A percentile compares a stretch with the other conserved stretches of the same genome.
These are phyloP conservation scores for Gobiocypris rarus DNA, from an alignment of 2,113 vertebrate species.

Conservation along the genomic window DNA sequence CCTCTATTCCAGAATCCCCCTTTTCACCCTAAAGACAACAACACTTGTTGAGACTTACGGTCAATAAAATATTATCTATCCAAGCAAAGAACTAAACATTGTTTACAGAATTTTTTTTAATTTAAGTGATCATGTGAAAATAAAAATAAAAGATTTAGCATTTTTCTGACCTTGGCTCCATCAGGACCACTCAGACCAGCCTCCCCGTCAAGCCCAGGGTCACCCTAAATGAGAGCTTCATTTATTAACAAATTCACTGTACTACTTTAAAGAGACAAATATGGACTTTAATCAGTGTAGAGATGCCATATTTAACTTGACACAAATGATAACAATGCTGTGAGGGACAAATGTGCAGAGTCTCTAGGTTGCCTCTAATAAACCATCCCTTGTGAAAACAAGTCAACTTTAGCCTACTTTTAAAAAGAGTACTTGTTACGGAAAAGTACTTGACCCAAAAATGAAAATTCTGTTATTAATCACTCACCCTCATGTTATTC, in stretches of 20 bases:
- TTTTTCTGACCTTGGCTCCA: conserved; percentile 83
- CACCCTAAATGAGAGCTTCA: conserved; percentile 77
- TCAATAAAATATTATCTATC: not conserved
- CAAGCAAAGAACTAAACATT: not conserved
- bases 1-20: conserved; percentile 87
- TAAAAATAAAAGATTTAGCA: not conserved
- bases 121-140: not conserved
- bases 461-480: too few relatives aligned
- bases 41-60: not conserved
- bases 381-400: not conserved
- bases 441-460: not conserved
- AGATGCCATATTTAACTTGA: not conserved
- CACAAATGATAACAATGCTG: not conserved
- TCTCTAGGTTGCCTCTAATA: not conserved
- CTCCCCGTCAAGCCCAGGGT: conserved; percentile 89
- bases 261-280: conserved; percentile 15
- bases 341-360: not conserved
- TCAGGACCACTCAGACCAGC: conserved; percentile 81
- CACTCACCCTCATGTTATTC: too few relatives aligned
- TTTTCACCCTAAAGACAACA: conserved; percentile 84
- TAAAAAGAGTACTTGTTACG: not conserved
- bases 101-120: not conserved
- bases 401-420: not conserved
- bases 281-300: not conserved
- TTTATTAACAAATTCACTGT: not conserved